Conservation (phyloP, 2,113 vertebrate genomes). For the Tenebrosternarchus preto region DNA sequence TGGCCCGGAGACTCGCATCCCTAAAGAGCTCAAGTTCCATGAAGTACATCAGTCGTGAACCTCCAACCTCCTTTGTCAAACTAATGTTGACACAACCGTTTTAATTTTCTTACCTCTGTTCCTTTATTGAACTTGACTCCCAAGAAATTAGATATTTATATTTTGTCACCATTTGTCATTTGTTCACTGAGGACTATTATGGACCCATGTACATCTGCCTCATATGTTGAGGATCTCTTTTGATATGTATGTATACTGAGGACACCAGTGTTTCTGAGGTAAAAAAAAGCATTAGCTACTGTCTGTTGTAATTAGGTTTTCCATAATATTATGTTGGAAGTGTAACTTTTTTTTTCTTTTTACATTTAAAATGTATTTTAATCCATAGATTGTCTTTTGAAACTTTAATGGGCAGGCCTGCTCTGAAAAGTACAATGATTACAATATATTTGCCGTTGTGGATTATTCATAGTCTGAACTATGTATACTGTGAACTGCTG, state of each 20-base stretch:
- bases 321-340: not conserved
- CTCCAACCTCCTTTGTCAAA: too few species aligned
- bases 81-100: not conserved
- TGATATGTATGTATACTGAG: not conserved
- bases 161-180: not conserved
- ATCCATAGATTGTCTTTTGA: not conserved
- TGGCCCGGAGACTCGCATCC: constrained; percentile 89
- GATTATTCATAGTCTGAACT: constrained; percentile 12
- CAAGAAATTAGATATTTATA: not conserved
- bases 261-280: not conserved
- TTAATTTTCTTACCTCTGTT: not conserved
- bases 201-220: not conserved
- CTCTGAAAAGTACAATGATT: not conserved
- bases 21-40: constrained; percentile 91
- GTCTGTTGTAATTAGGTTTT: not conserved
- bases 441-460: not conserved
- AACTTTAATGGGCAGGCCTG: not conserved
- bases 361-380: not conserved
- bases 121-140: not conserved
- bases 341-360: not conserved
- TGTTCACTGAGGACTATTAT: not conserved
- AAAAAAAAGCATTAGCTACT: not conserved
- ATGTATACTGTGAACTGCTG: not conserved
- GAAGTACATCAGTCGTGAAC: constrained; percentile 90
- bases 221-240: not conserved